Base-by-base conservation (phyloP, 2,888 invertebrate genomes). In the Diaprepes abbreviatus region DNA sequence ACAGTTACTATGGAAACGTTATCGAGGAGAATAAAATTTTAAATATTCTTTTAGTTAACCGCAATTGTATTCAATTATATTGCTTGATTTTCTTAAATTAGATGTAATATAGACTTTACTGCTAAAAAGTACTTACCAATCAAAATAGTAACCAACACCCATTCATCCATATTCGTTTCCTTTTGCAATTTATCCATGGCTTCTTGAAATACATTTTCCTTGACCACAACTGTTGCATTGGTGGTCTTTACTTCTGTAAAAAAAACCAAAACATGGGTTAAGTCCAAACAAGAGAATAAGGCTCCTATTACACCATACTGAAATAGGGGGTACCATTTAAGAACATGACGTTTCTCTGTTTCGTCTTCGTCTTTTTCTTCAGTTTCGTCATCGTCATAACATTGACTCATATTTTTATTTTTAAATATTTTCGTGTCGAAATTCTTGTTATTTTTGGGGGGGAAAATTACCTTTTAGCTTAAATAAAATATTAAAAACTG, bases 121-220 rank as follows among this genome's bases (percentile, higher is more conserved):
- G n/a, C n/a, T n/a, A n/a, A n/a, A 7, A 43, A 24, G 16, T 19
- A 76, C 84, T 85, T 85, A 92, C 94, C 92, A 82, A 94, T 92
- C 77, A 93, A 88, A 81, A 95, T 93, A 77, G 94, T 91, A 66
- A 94, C 93, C 70, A 95, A 87, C 72, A 91, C 93, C 94, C 94
- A 95, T 78, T 92, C 88, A 74, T 94, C 93, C 82, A 95, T 89
- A 73, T 93, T 93, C 82, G 92, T 89, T 79, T 90, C 90, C 71
- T 89, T 74, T 4, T 75, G 76, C n/a, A 77, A 52, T 6, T 71
- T 66, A 1, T 77, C 75, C 7, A 76, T 68, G 1, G 74, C 69
- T 60, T 35, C 74, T 68, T 35, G 67, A 58, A 33, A 67, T 28
- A 54, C 5, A 36, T 58, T 65, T 50, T 65, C 60, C 19, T 48